phyloP scores from a whole-genome alignment of 2,888 invertebrate genomes.

The Agriopis leucophaearia region DNA sequence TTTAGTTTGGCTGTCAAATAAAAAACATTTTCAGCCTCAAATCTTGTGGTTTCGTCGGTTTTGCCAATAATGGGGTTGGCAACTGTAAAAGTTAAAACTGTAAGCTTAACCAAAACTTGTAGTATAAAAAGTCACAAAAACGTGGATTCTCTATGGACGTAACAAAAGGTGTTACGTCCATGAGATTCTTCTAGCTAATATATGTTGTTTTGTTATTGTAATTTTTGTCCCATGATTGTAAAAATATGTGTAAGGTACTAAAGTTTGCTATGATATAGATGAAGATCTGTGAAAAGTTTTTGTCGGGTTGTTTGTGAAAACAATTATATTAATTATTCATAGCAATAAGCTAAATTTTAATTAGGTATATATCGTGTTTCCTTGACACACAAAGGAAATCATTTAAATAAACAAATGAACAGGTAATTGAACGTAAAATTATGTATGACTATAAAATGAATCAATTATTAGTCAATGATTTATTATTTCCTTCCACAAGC shows the following conservation, averaged over 20 bases:
- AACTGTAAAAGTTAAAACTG: no score
- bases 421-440: slow-evolving; percentile 1
- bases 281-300: no score
- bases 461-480: neutral
- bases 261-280: no score
- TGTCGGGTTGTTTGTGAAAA: neutral
- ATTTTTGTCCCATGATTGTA: no score
- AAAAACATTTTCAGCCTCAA: neutral
- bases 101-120: no score
- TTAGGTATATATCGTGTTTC: neutral
- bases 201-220: no score
- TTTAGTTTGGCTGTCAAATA: neutral
- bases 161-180: no score
- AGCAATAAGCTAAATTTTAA: neutral
- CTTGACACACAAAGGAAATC: neutral
- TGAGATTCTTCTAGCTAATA: no score
- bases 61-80: neutral
- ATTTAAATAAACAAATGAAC: neutral
- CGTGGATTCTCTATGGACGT: no score
- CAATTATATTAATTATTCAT: neutral
- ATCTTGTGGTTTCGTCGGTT: neutral
- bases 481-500: neutral
- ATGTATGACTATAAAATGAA: neutral
- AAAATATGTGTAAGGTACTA: no score
- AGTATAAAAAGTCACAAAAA: no score